phyloP scores from a whole-genome alignment of 2,113 vertebrate species.

The Cisticola juncidis region DNA sequence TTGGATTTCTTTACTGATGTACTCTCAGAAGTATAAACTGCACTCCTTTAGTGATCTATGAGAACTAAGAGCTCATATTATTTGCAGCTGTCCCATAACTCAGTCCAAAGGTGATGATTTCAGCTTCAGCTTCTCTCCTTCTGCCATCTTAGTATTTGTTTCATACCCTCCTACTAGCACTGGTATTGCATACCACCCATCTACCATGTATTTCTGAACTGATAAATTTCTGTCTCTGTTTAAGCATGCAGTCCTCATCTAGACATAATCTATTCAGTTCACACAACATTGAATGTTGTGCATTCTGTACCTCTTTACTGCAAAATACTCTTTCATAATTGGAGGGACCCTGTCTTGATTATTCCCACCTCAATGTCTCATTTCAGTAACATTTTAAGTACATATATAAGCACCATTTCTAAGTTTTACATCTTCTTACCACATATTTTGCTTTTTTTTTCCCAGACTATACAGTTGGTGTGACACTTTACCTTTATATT shows the following conservation, averaged over 20 bases:
- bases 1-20: constrained; percentile 1
- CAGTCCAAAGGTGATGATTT: not conserved
- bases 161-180: not conserved
- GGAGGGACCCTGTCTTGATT: not conserved
- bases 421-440: not conserved
- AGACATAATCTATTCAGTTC: not conserved
- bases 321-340: not conserved
- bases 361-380: not conserved
- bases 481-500: not conserved
- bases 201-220: not conserved
- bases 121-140: not conserved
- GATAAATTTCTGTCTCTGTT: not conserved
- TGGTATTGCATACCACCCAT: not conserved
- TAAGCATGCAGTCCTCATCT: not conserved
- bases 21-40: not conserved
- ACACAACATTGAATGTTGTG: not conserved
- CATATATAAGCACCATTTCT: not conserved
- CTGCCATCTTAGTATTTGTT: not conserved
- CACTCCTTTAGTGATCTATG: not conserved
- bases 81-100: constrained; percentile 23
- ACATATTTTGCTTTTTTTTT: not conserved
- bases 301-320: not conserved
- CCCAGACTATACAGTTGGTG: not conserved
- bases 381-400: not conserved
- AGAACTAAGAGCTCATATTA: not conserved